Conservation (phyloP, 2,888 invertebrate genomes). For the Diloba caeruleocephala region DNA sequence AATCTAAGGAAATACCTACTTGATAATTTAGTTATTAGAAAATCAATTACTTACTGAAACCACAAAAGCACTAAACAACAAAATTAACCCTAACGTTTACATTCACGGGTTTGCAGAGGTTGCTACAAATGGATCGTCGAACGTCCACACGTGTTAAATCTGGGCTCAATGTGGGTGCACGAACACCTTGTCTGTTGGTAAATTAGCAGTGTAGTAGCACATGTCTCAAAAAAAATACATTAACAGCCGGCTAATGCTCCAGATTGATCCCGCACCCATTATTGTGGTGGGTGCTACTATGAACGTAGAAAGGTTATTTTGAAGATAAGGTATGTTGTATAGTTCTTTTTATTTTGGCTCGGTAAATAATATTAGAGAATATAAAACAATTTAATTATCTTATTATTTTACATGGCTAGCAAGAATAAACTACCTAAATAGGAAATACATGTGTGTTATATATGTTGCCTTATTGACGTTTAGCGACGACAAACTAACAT, state of each 20-base stretch:
- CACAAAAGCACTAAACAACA: neutral
- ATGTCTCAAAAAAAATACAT: conserved; percentile 85
- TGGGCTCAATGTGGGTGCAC: conserved; percentile 32
- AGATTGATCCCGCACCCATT: conserved; percentile 62
- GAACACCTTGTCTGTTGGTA: conserved; percentile 67
- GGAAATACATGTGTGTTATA: no score
- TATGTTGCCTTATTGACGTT: no score
- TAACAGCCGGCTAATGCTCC: conserved; percentile 82
- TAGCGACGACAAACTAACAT: no score
- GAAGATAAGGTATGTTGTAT: neutral
- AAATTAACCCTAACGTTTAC: conserved; percentile 4
- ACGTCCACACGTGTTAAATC: conserved; percentile 58
- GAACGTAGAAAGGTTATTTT: conserved; percentile 13
- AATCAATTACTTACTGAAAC: no score
- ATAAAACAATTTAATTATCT: no score
- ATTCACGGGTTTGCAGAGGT: conserved; percentile 29
- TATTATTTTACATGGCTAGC: no score
- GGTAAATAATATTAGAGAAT: no score
- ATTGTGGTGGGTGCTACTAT: conserved; percentile 9
- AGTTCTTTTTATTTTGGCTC: no score
- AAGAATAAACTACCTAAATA: no score
- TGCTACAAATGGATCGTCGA: conserved; percentile 34
- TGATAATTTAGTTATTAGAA: no score
- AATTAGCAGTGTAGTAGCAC: conserved; percentile 84
- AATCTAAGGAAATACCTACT: no score